Evolutionary conservation across 1,140 invertebrate genomes (phyloP), one percentile per base, ranked within the genome.

Genomic region (Dryas iulia): DNA sequence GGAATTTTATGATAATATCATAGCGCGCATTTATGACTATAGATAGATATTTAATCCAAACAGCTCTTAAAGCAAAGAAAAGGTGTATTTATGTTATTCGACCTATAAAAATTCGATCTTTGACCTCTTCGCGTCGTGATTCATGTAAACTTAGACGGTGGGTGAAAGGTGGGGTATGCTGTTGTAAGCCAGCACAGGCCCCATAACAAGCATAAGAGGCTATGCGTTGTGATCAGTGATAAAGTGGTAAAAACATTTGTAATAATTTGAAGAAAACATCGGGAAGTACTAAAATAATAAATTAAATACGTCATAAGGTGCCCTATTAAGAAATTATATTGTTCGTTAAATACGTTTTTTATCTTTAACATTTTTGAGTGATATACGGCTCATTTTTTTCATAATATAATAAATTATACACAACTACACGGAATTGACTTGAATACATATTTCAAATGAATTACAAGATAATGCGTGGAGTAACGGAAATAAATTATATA

Each of bases 51-150:
- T 6, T 47, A 47, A 21, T 47, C 1, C 53, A 25, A 54, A 14
- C 53, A 54, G 11, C 53, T 54, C 21, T 53, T 53, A 10, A 7
- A 54, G 23, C 10, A 54, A 54, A 25, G 24, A 23, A 53, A 53
- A 53, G 33, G 12, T 35, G 1, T 71, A 63, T 71, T 69, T 66
- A 30, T 59, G 23, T 60, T 35, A 59, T 54, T 35, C 56, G 64
- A 71, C 28, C 71, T 63, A 74, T 72, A 75, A 72, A 78, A 77
- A 77, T 66, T 78, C 80, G 68, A 84, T 78, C 77, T 87, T 71
- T 83, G 81, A 82, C 82, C 83, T 77, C 67, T 59, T 58, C 52
- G 64, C 56, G 76, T 78, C 85, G 81, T 90, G 83, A 78, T 82
- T 78, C 71, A 81, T 76, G 72, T 84, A 84, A 81, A 79, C 78